phyloP scores from a whole-genome alignment of 2,888 invertebrate species.

The Amblyjoppa fuscipennis region DNA sequence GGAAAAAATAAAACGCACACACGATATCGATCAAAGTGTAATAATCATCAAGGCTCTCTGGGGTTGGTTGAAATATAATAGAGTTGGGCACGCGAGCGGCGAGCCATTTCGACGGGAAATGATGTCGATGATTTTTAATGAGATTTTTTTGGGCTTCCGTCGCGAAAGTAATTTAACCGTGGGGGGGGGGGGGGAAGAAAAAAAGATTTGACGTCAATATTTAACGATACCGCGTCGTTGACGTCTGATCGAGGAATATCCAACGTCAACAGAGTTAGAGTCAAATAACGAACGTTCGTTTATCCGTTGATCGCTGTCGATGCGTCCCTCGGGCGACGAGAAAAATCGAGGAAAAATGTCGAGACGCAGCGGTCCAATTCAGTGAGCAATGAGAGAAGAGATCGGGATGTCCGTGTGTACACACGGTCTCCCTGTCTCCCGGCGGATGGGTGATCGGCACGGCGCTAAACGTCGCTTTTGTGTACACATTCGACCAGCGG shows the following conservation, averaged over 20 bases:
- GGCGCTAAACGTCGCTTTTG: constrained; percentile 17
- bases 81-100: constrained; percentile 13
- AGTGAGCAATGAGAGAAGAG: constrained; percentile 59
- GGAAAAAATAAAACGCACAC: background rate
- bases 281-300: constrained; percentile 60
- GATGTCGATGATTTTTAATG: constrained; percentile 28
- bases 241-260: constrained; percentile 6
- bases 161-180: background rate
- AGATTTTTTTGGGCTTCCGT: background rate
- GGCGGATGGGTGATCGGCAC: constrained; percentile 18
- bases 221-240: background rate
- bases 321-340: constrained; percentile 33
- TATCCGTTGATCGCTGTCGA: constrained; percentile 40
- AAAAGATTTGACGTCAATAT: background rate
- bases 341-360: constrained; percentile 19
- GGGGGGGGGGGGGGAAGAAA: background rate
- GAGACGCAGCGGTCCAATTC: constrained; percentile 46
- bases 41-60: constrained; percentile 15
- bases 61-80: background rate
- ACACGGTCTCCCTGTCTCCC: constrained; percentile 21
- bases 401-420: constrained; percentile 50
- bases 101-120: background rate
- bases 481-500: constrained; percentile 12
- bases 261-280: constrained; percentile 34
- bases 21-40: constrained; percentile 42